A percentile compares a stretch with the other conserved stretches of the same genome.
These are phyloP conservation scores for Drosophila carrolli DNA, from an alignment of 1,140 invertebrate species.

Conservation along the genomic window DNA sequence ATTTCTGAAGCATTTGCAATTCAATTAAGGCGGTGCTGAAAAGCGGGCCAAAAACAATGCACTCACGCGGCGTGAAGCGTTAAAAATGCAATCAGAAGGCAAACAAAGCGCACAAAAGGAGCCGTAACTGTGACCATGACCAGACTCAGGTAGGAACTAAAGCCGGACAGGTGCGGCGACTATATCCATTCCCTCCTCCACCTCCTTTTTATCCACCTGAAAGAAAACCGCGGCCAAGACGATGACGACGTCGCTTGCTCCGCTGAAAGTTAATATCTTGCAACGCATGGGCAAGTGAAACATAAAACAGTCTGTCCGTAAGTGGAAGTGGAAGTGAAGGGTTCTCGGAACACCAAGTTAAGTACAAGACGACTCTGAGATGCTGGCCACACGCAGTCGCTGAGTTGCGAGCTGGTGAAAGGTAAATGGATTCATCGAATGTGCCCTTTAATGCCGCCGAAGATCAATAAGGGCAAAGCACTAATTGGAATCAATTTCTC, in stretches of 20 bases:
- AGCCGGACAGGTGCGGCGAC: constrained; percentile 1
- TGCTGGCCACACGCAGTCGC: constrained; percentile 24
- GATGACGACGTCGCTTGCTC: constrained; percentile 27
- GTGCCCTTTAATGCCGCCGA: constrained; percentile 33
- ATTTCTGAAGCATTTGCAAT: constrained; percentile 58
- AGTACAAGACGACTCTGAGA: not conserved
- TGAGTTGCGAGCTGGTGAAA: constrained; percentile 31
- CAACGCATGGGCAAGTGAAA: constrained; percentile 53
- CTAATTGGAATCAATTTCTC: constrained; percentile 44
- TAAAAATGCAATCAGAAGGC: constrained; percentile 77
- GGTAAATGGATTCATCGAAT: constrained; percentile 39
- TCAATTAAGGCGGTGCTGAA: constrained; percentile 55
- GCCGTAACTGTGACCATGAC: constrained; percentile 67
- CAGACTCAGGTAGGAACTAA: constrained; percentile 39
- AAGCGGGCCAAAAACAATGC: constrained; percentile 7
- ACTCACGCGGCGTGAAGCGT: constrained; percentile 67
- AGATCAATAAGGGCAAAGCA: constrained; percentile 28
- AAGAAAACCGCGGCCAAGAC: constrained; percentile 57
- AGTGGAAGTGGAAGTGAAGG: constrained; percentile 63
- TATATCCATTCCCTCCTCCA: not conserved
- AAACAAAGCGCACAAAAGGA: constrained; percentile 62
- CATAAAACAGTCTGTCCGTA: constrained; percentile 45
- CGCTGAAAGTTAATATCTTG: constrained; percentile 71
- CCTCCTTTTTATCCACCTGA: constrained; percentile 4
- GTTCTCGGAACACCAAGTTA: constrained; percentile 28